Evolutionary conservation across 2,888 invertebrate species (phyloP), one percentile per base, ranked within the genome.

Genomic region (Ametastegia equiseti): DNA sequence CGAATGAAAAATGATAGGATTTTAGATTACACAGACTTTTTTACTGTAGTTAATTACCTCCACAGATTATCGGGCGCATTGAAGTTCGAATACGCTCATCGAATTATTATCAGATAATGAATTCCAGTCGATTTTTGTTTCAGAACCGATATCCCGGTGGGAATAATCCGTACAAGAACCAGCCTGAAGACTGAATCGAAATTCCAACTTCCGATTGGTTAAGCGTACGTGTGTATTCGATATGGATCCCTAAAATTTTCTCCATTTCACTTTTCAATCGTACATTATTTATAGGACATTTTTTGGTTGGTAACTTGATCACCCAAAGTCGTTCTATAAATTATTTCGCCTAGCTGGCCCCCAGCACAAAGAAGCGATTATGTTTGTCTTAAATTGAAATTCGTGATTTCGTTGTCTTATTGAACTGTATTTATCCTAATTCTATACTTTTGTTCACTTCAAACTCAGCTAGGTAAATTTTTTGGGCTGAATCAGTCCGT

Each of bases 111-210:
- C 6, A 13, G 5, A 27, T 60, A 60, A 27, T 60, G 13, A 60
- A 60, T 23, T 54, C 11, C 11, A 1, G 19, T 39, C 13, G 9
- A n/a, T 9, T 13, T 19, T 39, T 23, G 19, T 67, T 67, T 39
- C 67, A 67, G 67, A 39, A 67, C 39, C 67, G 13, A 67, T 67
- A 67, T 19, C 4, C 67, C 19, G 11, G 67, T 11, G 39, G 36
- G 36, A 39, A 9, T 67, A 39, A 67, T 39, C 39, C 19, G 19
- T 39, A 23, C 67, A 39, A 67, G 39, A 67, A 39, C 67, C 67
- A 67, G 1, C 36, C 39, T n/a, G 36, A 67, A 19, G 36, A 36
- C 67, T 67, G 11, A 67, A 19, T 7, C n/a, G 11, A 33, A 39
- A 23, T 67, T 67, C 19, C 39, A 67, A 67, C 36, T 39, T 36